Conservation (phyloP, 2,797 vertebrate genomes). For the Todus mexicanus region DNA sequence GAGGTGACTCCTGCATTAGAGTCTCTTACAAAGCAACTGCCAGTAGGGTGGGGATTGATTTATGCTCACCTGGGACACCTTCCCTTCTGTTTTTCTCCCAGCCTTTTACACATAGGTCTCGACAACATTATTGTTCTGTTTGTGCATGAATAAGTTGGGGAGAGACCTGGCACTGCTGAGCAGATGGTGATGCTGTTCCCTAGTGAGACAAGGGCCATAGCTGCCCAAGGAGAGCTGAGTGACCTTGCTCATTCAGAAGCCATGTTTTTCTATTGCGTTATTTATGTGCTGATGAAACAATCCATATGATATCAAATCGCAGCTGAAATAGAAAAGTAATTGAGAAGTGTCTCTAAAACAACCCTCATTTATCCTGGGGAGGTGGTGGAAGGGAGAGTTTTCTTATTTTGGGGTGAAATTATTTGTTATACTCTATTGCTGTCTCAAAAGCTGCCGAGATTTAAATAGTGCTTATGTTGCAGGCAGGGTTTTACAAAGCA, state of each 20-base stretch:
- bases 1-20: background rate
- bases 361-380: background rate
- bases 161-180: background rate
- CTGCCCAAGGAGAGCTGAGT: background rate
- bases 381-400: background rate
- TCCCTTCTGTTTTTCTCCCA: background rate
- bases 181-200: background rate
- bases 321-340: background rate
- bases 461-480: background rate
- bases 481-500: background rate
- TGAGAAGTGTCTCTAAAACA: background rate
- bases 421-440: background rate
- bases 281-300: background rate
- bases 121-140: background rate
- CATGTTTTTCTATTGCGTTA: background rate
- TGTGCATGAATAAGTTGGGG: background rate
- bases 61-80: fast-evolving
- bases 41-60: background rate
- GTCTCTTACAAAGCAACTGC: background rate
- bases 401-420: background rate
- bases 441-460: background rate
- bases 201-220: background rate
- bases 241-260: background rate
- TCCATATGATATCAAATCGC: background rate
- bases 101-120: background rate